A percentile compares a stretch with the other conserved stretches of the same genome.
Evolutionary conservation across 2,113 vertebrate genomes (phyloP).

Genomic region (Ploceus nigricollis): DNA sequence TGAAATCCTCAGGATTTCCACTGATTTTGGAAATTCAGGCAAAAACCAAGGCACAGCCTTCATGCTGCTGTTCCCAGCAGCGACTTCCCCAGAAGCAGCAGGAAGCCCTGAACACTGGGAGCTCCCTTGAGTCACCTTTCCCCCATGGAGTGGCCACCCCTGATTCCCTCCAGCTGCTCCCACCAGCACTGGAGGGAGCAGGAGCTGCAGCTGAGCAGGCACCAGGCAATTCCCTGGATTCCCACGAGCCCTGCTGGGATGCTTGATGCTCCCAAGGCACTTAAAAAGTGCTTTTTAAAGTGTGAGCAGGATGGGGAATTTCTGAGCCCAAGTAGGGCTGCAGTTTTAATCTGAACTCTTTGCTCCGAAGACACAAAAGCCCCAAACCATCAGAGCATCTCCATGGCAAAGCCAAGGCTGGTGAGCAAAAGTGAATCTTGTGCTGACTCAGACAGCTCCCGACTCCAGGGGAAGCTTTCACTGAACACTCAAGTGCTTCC

Average conservation of each 20-base stretch:
- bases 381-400: background rate
- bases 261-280: background rate
- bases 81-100: background rate
- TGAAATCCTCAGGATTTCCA: background rate
- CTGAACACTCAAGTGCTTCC: background rate
- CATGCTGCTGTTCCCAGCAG: background rate
- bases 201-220: background rate
- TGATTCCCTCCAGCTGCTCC: background rate
- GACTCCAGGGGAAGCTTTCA: slow-evolving; percentile 28
- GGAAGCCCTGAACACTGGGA: background rate
- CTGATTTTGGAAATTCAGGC: background rate
- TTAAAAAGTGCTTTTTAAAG: background rate
- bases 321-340: background rate
- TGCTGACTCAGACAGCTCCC: background rate
- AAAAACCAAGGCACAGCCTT: background rate
- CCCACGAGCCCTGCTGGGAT: background rate
- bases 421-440: background rate
- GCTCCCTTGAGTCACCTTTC: background rate
- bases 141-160: background rate
- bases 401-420: background rate
- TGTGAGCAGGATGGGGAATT: background rate
- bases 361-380: background rate
- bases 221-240: background rate
- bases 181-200: background rate
- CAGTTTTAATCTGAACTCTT: background rate